Base-by-base conservation (phyloP, 2,113 vertebrate species). In the Psittacula cyanocephala region DNA sequence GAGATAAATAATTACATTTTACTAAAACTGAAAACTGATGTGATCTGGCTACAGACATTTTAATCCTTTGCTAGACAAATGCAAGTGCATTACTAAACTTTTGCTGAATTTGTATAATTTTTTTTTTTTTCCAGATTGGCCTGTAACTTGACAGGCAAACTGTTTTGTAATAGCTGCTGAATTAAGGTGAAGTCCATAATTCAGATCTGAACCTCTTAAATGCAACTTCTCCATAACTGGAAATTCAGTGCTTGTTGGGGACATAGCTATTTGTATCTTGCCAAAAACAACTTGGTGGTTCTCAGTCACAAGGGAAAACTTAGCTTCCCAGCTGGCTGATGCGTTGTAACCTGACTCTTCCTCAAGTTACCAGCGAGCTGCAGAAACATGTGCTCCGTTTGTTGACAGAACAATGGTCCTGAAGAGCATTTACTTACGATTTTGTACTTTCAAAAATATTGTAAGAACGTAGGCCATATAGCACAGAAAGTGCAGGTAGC, bases 271-370 rank as follows among this genome's bases (percentile, higher is more conserved):
- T 86, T 86, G 88, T 74, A 95, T 88, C 93, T 90, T 88, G 93
- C 94, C 95, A 96, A 96, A 95, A 97, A 63, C 84, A 96, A 88
- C 91, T 95, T 59, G 25, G 59, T 95, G 41, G 81, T 89, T 95
- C 3, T 1, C 41, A 86, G 91, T 95, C 91, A 81, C 82, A 91
- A 83, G 82, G 89, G 75, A 93, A 96, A 96, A 88, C 81, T 57
- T 65, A 82, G 85, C 87, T 94, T 92, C 84, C 53, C 84, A 67
- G 84, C 72, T 85, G 89, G 81, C 53, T 80, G 67, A 69, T 88
- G 87, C 81, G 87, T 63, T 86, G 85, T 91, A 95, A 95, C 43
- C 60, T 52, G 79, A 94, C 27, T 96, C 94, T 82, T 74, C 0
- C 60, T 59, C 79, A 39, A 39, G 68, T 88, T 25, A 77, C 29